phyloP scores from a whole-genome alignment of 2,888 invertebrate genomes.

The Reticulitermes lucifugus region DNA sequence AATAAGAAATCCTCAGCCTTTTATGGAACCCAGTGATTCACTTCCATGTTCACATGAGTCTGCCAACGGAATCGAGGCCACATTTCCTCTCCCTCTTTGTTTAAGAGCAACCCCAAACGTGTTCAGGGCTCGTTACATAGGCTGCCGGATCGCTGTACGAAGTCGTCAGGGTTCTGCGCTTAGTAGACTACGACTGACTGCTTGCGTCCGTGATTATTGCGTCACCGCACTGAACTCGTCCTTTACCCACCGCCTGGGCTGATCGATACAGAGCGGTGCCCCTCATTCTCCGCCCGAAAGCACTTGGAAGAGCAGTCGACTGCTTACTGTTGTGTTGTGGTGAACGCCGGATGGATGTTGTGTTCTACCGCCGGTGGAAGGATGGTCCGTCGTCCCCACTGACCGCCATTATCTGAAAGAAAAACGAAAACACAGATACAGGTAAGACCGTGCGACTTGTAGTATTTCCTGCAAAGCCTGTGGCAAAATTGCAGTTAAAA shows the following conservation, averaged over 20 bases:
- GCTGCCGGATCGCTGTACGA: too few species aligned
- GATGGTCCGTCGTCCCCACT: not conserved
- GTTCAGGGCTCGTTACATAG: too few species aligned
- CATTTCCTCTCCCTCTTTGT: too few species aligned
- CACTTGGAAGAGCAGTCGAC: not conserved
- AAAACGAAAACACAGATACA: not conserved
- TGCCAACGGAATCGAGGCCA: too few species aligned
- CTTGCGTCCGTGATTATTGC: not conserved
- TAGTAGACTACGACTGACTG: too few species aligned
- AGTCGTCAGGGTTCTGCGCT: too few species aligned
- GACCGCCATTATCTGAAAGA: not conserved
- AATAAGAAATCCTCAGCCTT: too few species aligned
- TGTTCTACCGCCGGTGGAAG: not conserved
- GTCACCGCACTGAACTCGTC: constrained; percentile 26
- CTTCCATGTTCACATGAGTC: too few species aligned
- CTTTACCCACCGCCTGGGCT: constrained; percentile 46
- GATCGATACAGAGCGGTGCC: constrained; percentile 43
- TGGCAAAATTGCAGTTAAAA: too few species aligned
- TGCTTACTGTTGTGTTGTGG: constrained; percentile 9
- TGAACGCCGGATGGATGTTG: not conserved
- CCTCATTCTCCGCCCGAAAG: not conserved
- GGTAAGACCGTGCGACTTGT: not conserved
- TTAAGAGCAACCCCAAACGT: too few species aligned
- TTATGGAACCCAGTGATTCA: too few species aligned
- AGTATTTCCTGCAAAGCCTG: not conserved